These are phyloP conservation scores for Hyla sarda DNA, from an alignment of 2,113 vertebrate genomes.

Conservation along the genomic window DNA sequence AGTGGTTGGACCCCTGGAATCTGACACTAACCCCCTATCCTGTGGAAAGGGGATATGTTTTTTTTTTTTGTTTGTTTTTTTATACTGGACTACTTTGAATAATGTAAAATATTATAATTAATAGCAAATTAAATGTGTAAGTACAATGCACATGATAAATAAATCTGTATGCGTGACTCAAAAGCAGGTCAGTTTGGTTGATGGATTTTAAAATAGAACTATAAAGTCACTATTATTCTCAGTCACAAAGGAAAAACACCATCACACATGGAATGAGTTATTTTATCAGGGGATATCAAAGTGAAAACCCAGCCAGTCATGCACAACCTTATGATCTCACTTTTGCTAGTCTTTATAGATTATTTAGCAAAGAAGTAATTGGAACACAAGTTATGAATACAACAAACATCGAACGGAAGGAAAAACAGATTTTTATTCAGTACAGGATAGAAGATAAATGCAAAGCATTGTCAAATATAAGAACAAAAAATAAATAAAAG, in stretches of 20 bases:
- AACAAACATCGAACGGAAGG: not conserved
- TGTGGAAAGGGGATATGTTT: too few species aligned
- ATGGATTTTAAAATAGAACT: not conserved
- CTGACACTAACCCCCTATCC: too few species aligned
- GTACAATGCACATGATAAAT: too few species aligned
- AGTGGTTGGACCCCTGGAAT: too few species aligned
- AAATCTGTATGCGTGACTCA: not conserved
- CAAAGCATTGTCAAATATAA: not conserved
- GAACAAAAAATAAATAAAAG: not conserved
- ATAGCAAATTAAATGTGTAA: too few species aligned
- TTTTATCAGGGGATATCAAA: constrained; percentile 43
- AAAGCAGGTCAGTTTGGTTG: not conserved
- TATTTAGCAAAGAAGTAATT: constrained; percentile 24
- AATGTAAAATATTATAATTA: too few species aligned
- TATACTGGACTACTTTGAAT: too few species aligned
- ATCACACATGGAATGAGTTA: constrained; percentile 7
- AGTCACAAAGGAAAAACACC: not conserved
- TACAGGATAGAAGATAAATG: not conserved
- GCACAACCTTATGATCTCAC: constrained; percentile 12
- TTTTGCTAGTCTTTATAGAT: constrained; percentile 17
- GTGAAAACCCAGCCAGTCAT: constrained; percentile 6
- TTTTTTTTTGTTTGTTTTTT: too few species aligned
- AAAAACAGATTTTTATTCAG: not conserved
- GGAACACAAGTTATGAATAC: not conserved
- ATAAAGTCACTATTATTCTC: not conserved